Base-by-base conservation (phyloP, 2,113 vertebrate species). In the Malurus elegans region DNA sequence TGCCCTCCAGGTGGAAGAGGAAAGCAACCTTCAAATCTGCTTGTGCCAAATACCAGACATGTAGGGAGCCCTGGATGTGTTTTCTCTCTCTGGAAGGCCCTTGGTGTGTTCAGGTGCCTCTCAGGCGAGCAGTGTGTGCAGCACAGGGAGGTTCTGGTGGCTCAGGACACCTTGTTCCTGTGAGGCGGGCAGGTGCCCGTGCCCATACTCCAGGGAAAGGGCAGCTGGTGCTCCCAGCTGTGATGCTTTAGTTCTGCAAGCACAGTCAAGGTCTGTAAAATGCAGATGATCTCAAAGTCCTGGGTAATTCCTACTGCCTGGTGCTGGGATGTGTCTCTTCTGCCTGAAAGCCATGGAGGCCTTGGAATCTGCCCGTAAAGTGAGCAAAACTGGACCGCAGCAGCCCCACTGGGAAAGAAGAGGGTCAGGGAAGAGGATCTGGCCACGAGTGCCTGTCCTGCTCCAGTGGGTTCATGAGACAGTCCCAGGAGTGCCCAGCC, bases 351-450 rank as follows among this genome's bases (percentile, higher is more conserved):
- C 54, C 6, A 3, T 8, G 2, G 78, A 79, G 29, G 38, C 18
- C 36, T 62, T 58, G 51, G 50, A 44, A 24, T 28, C 32, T 40
- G 38, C 44, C 19, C 36, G 69, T 6, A 4, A 10, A 20, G 28
- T 7, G 58, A 24, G 31, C 51, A 78, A 34, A 75, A 28, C 16
- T 14, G 56, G 17, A 16, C 6, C n/a, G 21, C 44, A 62, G 53
- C 18, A 74, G 47, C 56, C 14, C 20, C 44, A 19, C 17, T 44
- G 67, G 79, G 75, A 66, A 29, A 40, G 57, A 40, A 24, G 45
- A 18, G 13, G 31, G 24, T 1, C 0, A 0, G 34, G 42, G 16
- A 13, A 73, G 40, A 70, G 45, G 7, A 23, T 9, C 31, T 0
- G 2, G 28, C 20, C 24, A 9, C 1, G 5, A 29, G 32, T 11